Evolutionary conservation across 2,113 vertebrate species (phyloP), one percentile per base, ranked within the genome.

Genomic region (Pseudorhombus dupliciocellatus): DNA sequence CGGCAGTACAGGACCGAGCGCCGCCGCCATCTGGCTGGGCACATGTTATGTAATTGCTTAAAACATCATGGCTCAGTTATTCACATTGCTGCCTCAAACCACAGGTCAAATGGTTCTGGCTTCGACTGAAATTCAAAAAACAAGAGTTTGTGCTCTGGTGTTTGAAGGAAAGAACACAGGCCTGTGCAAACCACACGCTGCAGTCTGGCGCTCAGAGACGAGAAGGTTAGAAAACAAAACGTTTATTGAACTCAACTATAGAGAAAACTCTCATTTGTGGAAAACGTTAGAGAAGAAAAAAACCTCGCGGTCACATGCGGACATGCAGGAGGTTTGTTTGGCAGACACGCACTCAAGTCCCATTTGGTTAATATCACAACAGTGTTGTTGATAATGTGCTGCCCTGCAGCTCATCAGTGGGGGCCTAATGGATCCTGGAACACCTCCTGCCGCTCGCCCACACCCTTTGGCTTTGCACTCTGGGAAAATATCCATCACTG

Each of bases 401-500:
- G 68, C 26, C 57, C 70, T 7, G 1, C n/a, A 55, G 63, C 54
- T 66, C 22, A 77, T 83, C 80, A 65, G 48, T 69, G 42, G 48
- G 74, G 20, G 42, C 57, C 37, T 83, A 77, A 83, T 83, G 60
- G 67, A 55, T 75, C 37, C 63, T 77, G 79, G 66, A 82, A 18
- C 53, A 34, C 77, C 70, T 26, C 68, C 55, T 65, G 75, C 53
- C 67, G 15, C 37, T 26, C 37, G 1, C 55, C 46, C 37, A n/a
- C 50, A 1, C 46, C 68, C 71, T 66, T 70, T 42, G 50, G 72
- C 72, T 21, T 34, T 5, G 70, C 51, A n/a, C 72, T 72, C 64
- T 85, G 82, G 70, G 74, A 73, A 75, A 67, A 70, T 54, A 75
- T 78, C 67, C 56, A 72, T 79, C 57, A 22, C 25, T 67, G 46